Evolutionary conservation across 2,888 invertebrate genomes (phyloP).

Genomic region (Aethes cnicana): DNA sequence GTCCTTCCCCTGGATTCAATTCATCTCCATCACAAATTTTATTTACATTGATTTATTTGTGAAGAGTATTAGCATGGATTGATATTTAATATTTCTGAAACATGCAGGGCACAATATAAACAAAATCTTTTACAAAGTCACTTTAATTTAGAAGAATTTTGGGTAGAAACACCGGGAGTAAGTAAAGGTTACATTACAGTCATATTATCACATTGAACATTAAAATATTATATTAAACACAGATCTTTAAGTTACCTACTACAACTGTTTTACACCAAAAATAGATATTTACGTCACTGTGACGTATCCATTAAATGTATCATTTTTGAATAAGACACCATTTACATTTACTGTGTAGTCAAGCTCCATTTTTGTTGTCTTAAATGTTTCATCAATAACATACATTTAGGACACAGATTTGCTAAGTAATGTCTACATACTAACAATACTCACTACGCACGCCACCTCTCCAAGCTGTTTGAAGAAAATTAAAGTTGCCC

Average conservation of each 20-base stretch:
- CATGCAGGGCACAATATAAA: constrained; percentile 28
- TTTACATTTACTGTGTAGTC: constrained; percentile 31
- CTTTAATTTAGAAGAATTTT: constrained; percentile 64
- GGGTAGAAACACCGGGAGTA: constrained; percentile 73
- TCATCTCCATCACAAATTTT: too few species aligned
- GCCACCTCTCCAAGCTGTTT: not conserved
- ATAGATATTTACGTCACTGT: constrained; percentile 23
- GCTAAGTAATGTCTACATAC: constrained; percentile 17
- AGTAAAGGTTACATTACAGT: constrained; percentile 73
- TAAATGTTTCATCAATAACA: constrained; percentile 29
- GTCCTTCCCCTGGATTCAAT: too few species aligned
- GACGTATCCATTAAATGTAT: constrained; percentile 21
- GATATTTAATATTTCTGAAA: too few species aligned
- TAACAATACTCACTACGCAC: constrained; percentile 8
- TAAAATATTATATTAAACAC: constrained; percentile 41
- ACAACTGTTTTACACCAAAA: constrained; percentile 29
- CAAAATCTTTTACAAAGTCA: constrained; percentile 59
- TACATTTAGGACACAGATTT: constrained; percentile 22
- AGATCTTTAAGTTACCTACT: constrained; percentile 27
- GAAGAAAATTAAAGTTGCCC: not conserved
- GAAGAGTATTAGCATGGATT: too few species aligned
- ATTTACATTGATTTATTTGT: too few species aligned
- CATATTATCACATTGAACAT: constrained; percentile 81
- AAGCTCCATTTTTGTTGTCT: constrained; percentile 34
- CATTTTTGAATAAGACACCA: constrained; percentile 34